Conservation (phyloP, 2,797 vertebrate genomes). For the Benthosema pterotum region DNA sequence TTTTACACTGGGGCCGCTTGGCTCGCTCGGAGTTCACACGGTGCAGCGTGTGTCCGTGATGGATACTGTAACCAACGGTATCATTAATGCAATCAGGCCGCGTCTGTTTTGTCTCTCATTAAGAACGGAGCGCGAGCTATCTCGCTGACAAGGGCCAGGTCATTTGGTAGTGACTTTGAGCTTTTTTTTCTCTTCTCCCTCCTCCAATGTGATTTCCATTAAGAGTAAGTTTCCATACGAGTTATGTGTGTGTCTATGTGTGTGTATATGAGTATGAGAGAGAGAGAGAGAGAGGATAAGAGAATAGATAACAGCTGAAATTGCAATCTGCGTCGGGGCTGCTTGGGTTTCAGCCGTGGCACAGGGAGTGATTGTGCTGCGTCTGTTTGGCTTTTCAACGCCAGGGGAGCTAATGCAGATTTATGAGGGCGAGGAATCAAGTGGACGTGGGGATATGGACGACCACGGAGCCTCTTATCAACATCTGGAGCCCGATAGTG, state of each 20-base stretch:
- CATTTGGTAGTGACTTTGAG: constrained; percentile 59
- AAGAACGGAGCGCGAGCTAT: constrained; percentile 69
- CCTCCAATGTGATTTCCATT: constrained; percentile 53
- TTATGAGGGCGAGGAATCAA: constrained; percentile 54
- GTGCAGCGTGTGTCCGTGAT: constrained; percentile 68
- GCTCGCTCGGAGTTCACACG: constrained; percentile 73
- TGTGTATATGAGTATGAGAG: constrained; percentile 9
- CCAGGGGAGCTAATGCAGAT: constrained; percentile 51
- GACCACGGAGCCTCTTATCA: constrained; percentile 45
- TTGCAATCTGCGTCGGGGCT: constrained; percentile 37
- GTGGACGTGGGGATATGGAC: constrained; percentile 33
- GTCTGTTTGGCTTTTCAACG: constrained; percentile 64
- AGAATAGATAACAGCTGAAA: constrained; percentile 63
- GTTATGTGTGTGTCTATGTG: constrained; percentile 19
- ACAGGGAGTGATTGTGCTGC: constrained; percentile 34
- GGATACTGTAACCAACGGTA: constrained; percentile 69
- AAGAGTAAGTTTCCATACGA: constrained; percentile 31
- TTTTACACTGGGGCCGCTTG: constrained; percentile 50
- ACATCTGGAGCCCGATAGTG: constrained; percentile 53
- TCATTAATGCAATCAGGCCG: constrained; percentile 74
- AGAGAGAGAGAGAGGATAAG: constrained; percentile 28
- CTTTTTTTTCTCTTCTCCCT: constrained; percentile 46
- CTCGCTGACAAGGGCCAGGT: constrained; percentile 70
- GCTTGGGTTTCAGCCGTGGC: constrained; percentile 49
- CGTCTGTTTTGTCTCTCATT: constrained; percentile 76